Conservation (phyloP, 2,113 vertebrate species). For the Hyla sarda region DNA sequence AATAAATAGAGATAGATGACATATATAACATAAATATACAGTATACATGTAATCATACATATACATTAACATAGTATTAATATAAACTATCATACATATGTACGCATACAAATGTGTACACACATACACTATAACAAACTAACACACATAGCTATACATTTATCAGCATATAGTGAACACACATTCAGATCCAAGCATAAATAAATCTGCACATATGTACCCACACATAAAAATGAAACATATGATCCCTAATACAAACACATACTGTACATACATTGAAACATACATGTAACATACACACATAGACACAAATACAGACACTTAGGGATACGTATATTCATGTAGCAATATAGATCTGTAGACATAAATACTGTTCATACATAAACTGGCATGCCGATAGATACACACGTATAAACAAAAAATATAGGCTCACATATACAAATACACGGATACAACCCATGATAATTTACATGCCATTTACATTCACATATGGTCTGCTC, state of each 20-base stretch:
- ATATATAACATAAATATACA: too few species aligned
- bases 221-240: too few species aligned
- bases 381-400: background rate
- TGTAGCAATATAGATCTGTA: background rate
- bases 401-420: background rate
- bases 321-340: too few species aligned
- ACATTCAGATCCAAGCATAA: too few species aligned
- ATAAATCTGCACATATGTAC: too few species aligned
- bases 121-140: background rate
- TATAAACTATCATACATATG: background rate
- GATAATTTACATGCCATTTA: background rate
- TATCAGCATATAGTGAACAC: too few species aligned
- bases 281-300: too few species aligned
- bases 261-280: too few species aligned
- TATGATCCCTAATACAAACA: too few species aligned
- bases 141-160: background rate
- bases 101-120: background rate
- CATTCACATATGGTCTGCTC: slow-evolving; percentile 58
- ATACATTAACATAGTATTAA: too few species aligned
- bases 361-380: background rate
- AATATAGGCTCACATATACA: background rate
- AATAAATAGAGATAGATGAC: background rate
- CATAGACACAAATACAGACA: too few species aligned
- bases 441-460: background rate
- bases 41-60: too few species aligned